These are phyloP conservation scores for Drosophila nr. perissopoda DNA, from an alignment of 2,888 invertebrate species.

Conservation along the genomic window DNA sequence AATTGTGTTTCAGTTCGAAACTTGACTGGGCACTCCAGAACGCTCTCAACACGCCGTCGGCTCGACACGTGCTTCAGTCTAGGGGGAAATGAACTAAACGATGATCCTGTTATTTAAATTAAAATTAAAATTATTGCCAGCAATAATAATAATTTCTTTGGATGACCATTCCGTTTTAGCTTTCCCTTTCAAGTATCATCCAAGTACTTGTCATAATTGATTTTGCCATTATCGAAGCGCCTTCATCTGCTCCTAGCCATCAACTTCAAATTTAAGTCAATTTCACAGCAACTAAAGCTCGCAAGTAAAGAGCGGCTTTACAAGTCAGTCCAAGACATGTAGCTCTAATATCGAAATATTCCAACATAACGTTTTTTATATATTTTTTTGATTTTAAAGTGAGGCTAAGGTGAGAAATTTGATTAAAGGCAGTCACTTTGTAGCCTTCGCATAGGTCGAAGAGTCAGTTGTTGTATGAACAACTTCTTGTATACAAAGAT, in stretches of 20 bases:
- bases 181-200: conserved; percentile 1
- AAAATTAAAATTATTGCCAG: conserved; percentile 59
- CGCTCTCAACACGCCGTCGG: conserved; percentile 55
- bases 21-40: conserved; percentile 29
- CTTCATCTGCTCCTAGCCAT: neutral
- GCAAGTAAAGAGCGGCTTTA: neutral
- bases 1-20: neutral
- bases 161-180: neutral
- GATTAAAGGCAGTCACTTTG: too few relatives aligned
- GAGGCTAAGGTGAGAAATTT: too few relatives aligned
- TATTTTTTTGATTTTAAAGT: too few relatives aligned
- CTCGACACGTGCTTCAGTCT: conserved; percentile 44
- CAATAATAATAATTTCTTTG: neutral
- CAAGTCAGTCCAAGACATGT: neutral
- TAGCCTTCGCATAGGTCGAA: neutral
- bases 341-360: neutral
- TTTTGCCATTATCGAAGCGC: neutral
- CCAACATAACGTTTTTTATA: neutral
- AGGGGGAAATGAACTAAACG: conserved; percentile 27
- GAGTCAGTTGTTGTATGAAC: neutral
- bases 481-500: neutral
- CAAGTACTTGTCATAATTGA: conserved; percentile 16
- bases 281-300: neutral
- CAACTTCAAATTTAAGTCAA: neutral
- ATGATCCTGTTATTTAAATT: conserved; percentile 54